Conservation (phyloP, 2,113 vertebrate genomes). For the Stegastes partitus region DNA sequence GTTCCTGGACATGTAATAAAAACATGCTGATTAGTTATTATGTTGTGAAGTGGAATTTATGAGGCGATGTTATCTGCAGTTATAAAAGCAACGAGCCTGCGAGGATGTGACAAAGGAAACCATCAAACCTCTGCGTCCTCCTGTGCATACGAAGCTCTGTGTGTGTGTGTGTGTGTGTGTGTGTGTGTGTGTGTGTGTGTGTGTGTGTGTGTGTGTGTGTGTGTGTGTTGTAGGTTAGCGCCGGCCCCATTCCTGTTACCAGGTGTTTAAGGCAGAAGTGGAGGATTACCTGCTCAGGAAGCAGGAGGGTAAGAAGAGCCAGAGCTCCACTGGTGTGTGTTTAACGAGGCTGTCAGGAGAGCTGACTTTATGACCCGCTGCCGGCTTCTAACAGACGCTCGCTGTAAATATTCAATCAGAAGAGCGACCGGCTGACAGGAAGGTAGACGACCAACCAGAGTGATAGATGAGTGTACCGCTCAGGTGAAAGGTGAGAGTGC, state of each 20-base stretch:
- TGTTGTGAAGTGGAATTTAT: no score
- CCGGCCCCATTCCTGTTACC: conserved; percentile 33
- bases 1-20: background rate
- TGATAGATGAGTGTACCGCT: conserved; percentile 43
- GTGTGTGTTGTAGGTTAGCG: conserved; percentile 1
- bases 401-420: conserved; percentile 52
- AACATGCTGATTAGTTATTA: no score
- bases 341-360: conserved; percentile 48
- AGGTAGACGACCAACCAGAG: conserved; percentile 10
- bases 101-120: no score
- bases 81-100: no score
- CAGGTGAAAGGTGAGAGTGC: conserved; percentile 73
- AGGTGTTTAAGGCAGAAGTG: conserved; percentile 61
- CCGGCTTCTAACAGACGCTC: conserved; percentile 13
- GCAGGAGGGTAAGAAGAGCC: conserved; percentile 36
- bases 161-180: conserved; percentile 12
- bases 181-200: conserved; percentile 9
- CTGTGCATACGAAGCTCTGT: background rate
- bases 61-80: no score
- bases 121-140: background rate
- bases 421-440: conserved; percentile 24
- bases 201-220: background rate
- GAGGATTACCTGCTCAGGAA: conserved; percentile 77
- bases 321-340: conserved; percentile 40
- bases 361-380: conserved; percentile 40